Conservation (phyloP, 1,140 invertebrate genomes). For the Olivierus martensii region DNA sequence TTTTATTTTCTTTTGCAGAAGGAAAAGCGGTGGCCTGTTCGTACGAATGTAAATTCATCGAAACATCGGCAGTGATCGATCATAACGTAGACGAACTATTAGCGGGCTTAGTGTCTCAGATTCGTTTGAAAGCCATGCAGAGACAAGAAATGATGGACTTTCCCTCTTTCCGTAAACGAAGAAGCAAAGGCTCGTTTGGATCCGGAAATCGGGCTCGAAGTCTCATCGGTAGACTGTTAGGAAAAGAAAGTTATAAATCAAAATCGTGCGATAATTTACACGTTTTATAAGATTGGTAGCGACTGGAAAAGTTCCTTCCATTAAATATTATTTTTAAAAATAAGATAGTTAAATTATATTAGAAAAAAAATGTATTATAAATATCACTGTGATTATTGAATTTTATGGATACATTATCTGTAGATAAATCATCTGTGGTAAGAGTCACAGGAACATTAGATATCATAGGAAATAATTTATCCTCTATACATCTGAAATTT, state of each 20-base stretch:
- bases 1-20: slow-evolving; percentile 33
- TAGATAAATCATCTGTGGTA: too few species aligned
- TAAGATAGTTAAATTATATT: too few species aligned
- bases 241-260: slow-evolving; percentile 24
- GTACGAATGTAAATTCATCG: slow-evolving; percentile 66
- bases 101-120: slow-evolving; percentile 52
- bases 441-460: too few species aligned
- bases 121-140: slow-evolving; percentile 24
- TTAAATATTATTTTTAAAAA: too few species aligned
- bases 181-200: slow-evolving; percentile 21
- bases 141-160: slow-evolving; percentile 7
- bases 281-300: slow-evolving; percentile 21
- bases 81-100: slow-evolving; percentile 68
- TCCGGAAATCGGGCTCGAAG: slow-evolving; percentile 18
- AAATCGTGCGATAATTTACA: slow-evolving; percentile 31
- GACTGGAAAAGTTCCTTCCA: too few species aligned
- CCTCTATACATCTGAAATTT: too few species aligned
- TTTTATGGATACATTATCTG: too few species aligned
- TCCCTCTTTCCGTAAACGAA: slow-evolving; percentile 2
- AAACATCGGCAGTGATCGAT: slow-evolving; percentile 61
- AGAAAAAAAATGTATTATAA: too few species aligned
- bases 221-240: slow-evolving; percentile 25
- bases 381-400: too few species aligned
- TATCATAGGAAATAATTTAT: too few species aligned
- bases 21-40: slow-evolving; percentile 49